Base-by-base conservation (phyloP, 92 coral and sea anemone genomes). In the Bergia puertoricense region DNA sequence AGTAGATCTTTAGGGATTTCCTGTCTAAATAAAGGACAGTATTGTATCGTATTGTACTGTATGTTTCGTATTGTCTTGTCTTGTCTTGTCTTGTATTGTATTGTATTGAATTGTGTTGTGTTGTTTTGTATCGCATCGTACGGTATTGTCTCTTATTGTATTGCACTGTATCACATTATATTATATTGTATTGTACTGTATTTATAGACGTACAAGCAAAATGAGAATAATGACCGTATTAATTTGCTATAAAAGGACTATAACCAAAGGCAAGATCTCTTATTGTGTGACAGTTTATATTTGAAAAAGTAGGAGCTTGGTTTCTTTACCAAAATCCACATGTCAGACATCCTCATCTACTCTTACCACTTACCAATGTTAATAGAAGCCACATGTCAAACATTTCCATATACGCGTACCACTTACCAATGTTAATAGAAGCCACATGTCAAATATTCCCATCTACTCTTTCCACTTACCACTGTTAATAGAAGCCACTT, bases 341-440 rank as follows among this genome's bases (percentile, higher is more conserved):
- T 8, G 54, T 48, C 54, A 48, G 30, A 30, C 54, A 7, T 13
- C 54, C 54, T 4, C 4, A 14, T 22, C 14, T 57, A 18, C 67
- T 62, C 8, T 20, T 16, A 18, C 77, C 15, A 80, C 98, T 73
- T 89, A 97, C 99, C 99, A 76, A 97, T 94, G 89, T 90, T 93
- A 51, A 97, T 91, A 7, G 98, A 95, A 13, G 99, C 68, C 68
- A 59, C 68, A 48, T 8, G 54, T 48, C 54, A 48, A 30, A 30
- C 54, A 7, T 13, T 13, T 13, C n/a, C 4, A 14, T 22, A 57
- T 57, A 18, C 67, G 16, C 8, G 2, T 16, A 18, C 77, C 15
- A 80, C 98, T 73, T 89, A 97, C 99, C 99, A 76, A 97, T 94
- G 89, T 90, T 93, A 51, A 97, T 91, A 7, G 98, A 95, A 13